Percentiles rank a stretch among this genome's conserved stretches.
These are phyloP conservation scores for Enteromius trimaculatus DNA, from an alignment of 2,797 vertebrate genomes.

Conservation along the genomic window DNA sequence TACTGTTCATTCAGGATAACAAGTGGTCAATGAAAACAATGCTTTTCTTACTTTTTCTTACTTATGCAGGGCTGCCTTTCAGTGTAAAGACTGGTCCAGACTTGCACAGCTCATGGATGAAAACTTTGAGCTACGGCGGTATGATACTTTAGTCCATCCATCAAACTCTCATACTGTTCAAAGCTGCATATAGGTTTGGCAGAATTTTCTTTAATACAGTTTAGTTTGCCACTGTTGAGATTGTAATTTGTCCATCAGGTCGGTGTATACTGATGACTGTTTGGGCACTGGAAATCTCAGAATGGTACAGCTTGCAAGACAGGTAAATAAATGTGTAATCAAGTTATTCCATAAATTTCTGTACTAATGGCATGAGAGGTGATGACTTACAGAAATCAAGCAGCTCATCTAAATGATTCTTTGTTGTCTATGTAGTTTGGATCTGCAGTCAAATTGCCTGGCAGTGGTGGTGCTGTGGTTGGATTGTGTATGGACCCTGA, in stretches of 20 bases:
- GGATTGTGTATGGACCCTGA: constrained; percentile 78
- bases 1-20: background rate
- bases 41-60: background rate
- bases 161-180: background rate
- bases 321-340: constrained; percentile 67
- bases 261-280: constrained; percentile 80
- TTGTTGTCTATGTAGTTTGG: constrained; percentile 74
- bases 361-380: background rate
- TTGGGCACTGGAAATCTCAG: constrained; percentile 82
- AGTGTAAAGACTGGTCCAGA: constrained; percentile 72
- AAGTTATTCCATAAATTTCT: background rate
- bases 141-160: constrained; percentile 21
- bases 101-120: constrained; percentile 82
- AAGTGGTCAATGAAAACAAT: background rate
- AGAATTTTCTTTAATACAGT: background rate
- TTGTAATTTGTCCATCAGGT: constrained; percentile 65
- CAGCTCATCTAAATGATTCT: background rate
- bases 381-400: constrained; percentile 2
- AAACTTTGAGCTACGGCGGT: constrained; percentile 84
- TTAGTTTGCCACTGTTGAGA: background rate
- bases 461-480: constrained; percentile 84
- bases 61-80: constrained; percentile 68
- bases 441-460: constrained; percentile 83
- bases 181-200: background rate
- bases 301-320: constrained; percentile 81